These are phyloP conservation scores for Dichetophora obliterata DNA, from an alignment of 2,888 invertebrate genomes.

Conservation along the genomic window DNA sequence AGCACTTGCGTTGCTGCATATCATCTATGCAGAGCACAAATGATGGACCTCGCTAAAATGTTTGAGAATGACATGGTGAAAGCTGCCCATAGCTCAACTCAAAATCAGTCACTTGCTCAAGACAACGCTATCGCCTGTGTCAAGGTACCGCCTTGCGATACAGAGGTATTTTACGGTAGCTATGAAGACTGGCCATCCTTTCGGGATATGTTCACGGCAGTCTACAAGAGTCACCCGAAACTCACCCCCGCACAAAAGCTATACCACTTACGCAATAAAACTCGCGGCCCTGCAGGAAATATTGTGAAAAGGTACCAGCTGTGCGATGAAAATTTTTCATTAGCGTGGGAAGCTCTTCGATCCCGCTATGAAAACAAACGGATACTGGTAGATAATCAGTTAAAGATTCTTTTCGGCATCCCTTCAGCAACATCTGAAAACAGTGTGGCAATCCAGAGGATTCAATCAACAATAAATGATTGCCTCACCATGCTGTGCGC, in stretches of 20 bases:
- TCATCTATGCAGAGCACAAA: no score
- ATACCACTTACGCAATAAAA: constrained; percentile 10
- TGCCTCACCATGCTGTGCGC: no score
- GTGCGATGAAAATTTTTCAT: constrained; percentile 30
- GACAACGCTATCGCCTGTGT: no score
- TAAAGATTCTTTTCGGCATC: neutral
- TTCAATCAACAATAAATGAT: neutral
- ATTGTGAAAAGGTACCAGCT: no score
- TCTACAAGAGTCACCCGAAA: neutral
- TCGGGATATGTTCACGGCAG: no score
- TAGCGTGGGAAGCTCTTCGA: constrained; percentile 36
- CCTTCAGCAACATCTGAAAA: neutral
- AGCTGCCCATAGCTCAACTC: no score
- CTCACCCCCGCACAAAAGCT: constrained; percentile 21
- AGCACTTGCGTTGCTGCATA: no score
- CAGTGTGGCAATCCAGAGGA: neutral
- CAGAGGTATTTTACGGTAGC: neutral
- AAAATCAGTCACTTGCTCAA: no score
- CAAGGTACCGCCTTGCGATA: no score
- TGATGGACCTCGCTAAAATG: no score
- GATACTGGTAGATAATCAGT: constrained; percentile 34
- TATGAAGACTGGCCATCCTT: constrained; percentile 1
- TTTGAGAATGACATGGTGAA: no score
- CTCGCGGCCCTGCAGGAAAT: no score
- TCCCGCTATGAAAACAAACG: constrained; percentile 31